Evolutionary conservation across 2,113 vertebrate genomes (phyloP), one percentile per base, ranked within the genome.

Genomic region (Fulica atra): DNA sequence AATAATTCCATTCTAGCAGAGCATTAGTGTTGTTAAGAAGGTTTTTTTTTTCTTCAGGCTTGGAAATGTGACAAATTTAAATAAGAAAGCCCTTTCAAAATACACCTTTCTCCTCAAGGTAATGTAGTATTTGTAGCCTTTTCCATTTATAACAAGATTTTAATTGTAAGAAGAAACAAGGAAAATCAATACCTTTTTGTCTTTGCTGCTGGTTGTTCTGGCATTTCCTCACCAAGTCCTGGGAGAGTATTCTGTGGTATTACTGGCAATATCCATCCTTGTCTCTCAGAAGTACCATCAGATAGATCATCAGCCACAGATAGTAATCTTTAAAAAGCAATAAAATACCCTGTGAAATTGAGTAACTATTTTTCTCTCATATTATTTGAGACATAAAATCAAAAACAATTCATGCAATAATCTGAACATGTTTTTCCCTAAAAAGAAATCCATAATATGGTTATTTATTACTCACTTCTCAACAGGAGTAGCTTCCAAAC

Each of bases 381-480:
- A 26, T 48, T 53, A 18, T 79, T 65, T 31, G 38, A 66, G 56
- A 80, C 29, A 42, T 15, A 35, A 81, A 74, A 76, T 36, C n/a
- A 86, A 76, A 86, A 68, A 15, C 19, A 44, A 61, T 13, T 88
- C 28, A 65, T 57, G n/a, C 46, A 91, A 69, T 10, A 72, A n/a
- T 31, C 9, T 36, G 42, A 92, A 48, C 19, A 61, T 2, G 7
- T 87, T 89, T 92, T 65, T 42, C 69, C 60, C 71, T 54, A 46
- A 23, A 69, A 76, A 80, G 40, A 77, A 56, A 50, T 40, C 82
- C 85, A 42, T 19, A 12, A 42, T 19, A 12, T 9, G 19, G 54
- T 72, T 79, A 57, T 89, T 82, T 86, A 16, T 85, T 88, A 95
- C 97, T 98, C 72, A 99, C 99, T 98, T 99, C 96, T 98, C 92